phyloP scores from a whole-genome alignment of 2,888 invertebrate genomes.

The Synanthedon myopaeformis region DNA sequence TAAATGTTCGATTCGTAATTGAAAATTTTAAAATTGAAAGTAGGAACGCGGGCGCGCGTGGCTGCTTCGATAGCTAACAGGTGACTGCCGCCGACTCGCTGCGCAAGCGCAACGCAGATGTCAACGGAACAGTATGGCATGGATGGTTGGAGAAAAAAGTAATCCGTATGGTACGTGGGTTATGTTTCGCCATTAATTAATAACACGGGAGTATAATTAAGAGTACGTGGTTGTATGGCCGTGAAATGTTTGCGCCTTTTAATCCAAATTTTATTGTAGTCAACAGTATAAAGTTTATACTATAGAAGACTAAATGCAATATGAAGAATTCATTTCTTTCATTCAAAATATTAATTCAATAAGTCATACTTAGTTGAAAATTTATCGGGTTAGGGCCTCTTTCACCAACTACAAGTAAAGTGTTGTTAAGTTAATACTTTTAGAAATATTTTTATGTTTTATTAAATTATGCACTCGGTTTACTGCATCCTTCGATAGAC shows the following conservation, averaged over 20 bases:
- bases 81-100: constrained; percentile 41
- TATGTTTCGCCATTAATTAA: neutral
- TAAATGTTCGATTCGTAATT: constrained; percentile 35
- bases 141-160: constrained; percentile 36
- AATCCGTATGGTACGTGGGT: constrained; percentile 48
- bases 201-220: neutral
- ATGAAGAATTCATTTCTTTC: too few relatives aligned
- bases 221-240: neutral
- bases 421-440: too few relatives aligned
- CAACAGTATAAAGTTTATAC: too few relatives aligned
- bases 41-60: constrained; percentile 42
- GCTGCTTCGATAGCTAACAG: constrained; percentile 49
- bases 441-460: too few relatives aligned
- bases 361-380: too few relatives aligned
- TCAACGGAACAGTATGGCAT: constrained; percentile 40
- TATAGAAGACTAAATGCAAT: too few relatives aligned
- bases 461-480: too few relatives aligned
- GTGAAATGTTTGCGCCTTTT: neutral
- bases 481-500: too few relatives aligned
- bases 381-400: too few relatives aligned
- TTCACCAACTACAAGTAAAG: too few relatives aligned
- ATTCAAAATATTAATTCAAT: too few relatives aligned
- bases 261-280: too few relatives aligned
- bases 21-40: constrained; percentile 20
- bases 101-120: constrained; percentile 27